Evolutionary conservation across 2,113 vertebrate species (phyloP), one percentile per base, ranked within the genome.

Genomic region (Cepphus grylle): DNA sequence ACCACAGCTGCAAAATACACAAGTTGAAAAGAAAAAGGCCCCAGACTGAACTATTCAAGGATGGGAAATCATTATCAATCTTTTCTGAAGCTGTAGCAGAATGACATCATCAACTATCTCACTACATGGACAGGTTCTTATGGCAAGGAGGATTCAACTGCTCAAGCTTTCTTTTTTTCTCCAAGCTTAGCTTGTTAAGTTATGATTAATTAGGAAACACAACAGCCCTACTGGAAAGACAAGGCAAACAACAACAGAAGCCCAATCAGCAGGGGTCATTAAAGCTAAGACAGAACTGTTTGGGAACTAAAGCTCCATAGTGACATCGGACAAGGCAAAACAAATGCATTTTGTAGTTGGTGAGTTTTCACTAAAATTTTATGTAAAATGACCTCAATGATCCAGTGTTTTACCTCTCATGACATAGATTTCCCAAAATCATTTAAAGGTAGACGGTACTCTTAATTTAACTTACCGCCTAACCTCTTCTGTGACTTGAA

Each of bases 321-420:
- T 12, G 8, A 0, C 0, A 2, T 18, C 47, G 55, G 32, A 52
- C 84, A 85, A 61, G 58, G 26, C 40, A 50, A 61, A 88, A 90
- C 29, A 83, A 88, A n/a, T 3, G 2, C n/a, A 62, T 18, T 78
- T 66, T 7, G 20, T 6, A 49, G 15, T 1, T 36, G 52, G 32
- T 23, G 40, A 67, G 30, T 49, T 87, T 42, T 73, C 38, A 18
- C 12, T 11, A 23, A 22, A 72, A 61, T n/a, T 2, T 45, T 2
- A 69, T 69, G 29, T 27, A n/a, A 10, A 90, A 77, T 1, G 0
- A 42, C 34, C 61, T 53, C 74, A 47, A 0, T 3, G 14, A 26
- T 67, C 55, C 36, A 29, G 3, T 34, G 34, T 42, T 63, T 82
- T 50, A 47, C 36, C 22, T 86, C 56, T 18, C 36, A 9, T 8